Evolutionary conservation across 2,888 invertebrate species (phyloP).

Genomic region (Agriopis marginaria): DNA sequence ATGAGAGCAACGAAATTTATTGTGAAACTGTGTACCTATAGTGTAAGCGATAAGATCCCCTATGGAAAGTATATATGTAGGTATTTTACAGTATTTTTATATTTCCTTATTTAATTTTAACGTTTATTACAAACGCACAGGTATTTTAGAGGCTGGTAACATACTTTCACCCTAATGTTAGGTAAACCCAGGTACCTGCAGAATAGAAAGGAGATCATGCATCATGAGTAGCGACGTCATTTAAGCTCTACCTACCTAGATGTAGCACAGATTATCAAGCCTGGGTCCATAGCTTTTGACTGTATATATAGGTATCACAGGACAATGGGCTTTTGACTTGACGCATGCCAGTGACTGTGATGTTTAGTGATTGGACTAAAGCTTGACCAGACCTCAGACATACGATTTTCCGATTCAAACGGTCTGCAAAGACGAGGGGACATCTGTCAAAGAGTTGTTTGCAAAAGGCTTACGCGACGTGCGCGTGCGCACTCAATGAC

Average conservation of each 20-base stretch:
- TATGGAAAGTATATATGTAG: slow-evolving; percentile 55
- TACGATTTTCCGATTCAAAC: neutral
- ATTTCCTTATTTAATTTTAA: neutral
- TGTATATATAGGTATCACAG: neutral
- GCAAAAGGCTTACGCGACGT: slow-evolving; percentile 34
- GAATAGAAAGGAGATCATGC: neutral
- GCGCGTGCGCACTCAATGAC: neutral
- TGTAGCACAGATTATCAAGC: neutral
- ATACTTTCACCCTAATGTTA: slow-evolving; percentile 3
- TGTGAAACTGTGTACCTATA: slow-evolving; percentile 31
- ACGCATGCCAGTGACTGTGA: neutral
- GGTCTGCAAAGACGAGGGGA: neutral
- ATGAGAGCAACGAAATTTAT: slow-evolving; percentile 32
- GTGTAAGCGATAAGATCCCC: slow-evolving; percentile 53
- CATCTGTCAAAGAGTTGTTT: slow-evolving; percentile 49
- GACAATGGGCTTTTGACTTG: neutral
- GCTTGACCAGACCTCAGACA: neutral
- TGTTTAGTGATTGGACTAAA: neutral
- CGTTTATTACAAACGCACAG: neutral
- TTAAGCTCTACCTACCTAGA: neutral
- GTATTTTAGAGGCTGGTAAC: neutral
- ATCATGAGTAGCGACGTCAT: neutral
- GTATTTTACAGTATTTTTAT: slow-evolving; percentile 39
- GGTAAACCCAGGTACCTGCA: neutral
- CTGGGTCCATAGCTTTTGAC: too few species aligned